Evolutionary conservation across 2,797 vertebrate genomes (phyloP).

Genomic region (Liasis olivaceus): DNA sequence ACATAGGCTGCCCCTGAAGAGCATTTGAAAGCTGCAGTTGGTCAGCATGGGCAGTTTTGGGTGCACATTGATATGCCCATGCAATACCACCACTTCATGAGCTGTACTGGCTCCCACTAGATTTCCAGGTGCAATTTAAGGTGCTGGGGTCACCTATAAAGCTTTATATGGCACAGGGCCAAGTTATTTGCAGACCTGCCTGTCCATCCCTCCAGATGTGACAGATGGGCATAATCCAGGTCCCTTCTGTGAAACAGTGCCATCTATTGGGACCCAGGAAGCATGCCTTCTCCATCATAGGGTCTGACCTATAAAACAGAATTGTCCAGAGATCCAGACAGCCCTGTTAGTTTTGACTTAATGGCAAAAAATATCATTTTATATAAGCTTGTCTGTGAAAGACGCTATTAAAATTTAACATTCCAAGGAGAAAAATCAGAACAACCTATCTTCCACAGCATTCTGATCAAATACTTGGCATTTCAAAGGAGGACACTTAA

Average conservation of each 20-base stretch:
- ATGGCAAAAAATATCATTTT: not conserved
- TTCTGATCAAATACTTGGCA: not conserved
- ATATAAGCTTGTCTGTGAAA: not conserved
- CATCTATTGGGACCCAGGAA: not conserved
- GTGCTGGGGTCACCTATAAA: not conserved
- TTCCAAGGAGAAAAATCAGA: not conserved
- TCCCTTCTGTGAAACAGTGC: not conserved
- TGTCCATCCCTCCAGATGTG: not conserved
- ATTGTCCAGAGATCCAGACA: not conserved
- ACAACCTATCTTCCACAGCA: not conserved
- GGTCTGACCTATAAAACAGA: not conserved
- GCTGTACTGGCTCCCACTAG: not conserved
- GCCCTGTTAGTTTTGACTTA: not conserved
- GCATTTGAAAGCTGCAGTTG: not conserved
- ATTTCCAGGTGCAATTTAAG: not conserved
- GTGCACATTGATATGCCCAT: not conserved
- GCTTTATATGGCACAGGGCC: not conserved
- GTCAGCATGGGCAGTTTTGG: not conserved
- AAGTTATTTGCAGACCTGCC: not conserved
- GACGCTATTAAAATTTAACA: not conserved
- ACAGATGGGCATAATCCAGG: not conserved
- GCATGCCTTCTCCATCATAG: not conserved
- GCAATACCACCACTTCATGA: not conserved
- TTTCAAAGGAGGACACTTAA: not conserved
- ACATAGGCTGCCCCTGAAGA: not conserved